phyloP scores from a whole-genome alignment of 2,797 vertebrate species.

The Tenualosa ilisha region DNA sequence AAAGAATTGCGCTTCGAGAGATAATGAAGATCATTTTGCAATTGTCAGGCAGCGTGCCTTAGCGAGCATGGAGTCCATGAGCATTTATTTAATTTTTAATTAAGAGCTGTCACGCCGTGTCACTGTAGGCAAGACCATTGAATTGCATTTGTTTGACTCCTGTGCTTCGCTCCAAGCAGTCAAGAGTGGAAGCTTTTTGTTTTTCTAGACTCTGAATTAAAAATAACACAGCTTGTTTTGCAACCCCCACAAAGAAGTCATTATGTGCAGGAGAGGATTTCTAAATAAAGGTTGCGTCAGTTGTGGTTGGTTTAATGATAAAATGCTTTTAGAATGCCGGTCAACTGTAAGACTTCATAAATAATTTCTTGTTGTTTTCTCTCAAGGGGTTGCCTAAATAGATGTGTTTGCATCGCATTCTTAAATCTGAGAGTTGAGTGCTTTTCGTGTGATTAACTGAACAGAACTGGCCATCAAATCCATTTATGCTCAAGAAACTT shows the following conservation, averaged over 20 bases:
- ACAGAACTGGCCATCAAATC: not conserved
- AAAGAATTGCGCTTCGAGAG: constrained; percentile 50
- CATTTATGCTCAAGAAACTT: not conserved
- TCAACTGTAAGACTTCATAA: not conserved
- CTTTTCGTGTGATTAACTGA: not conserved
- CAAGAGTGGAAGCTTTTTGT: not conserved
- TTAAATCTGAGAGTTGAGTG: not conserved
- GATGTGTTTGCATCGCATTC: not conserved
- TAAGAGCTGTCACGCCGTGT: constrained; percentile 32
- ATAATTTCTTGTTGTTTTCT: not conserved
- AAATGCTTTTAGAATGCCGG: not conserved
- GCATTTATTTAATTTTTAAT: constrained; percentile 64
- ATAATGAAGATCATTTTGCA: constrained; percentile 63
- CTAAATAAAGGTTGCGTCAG: constrained; percentile 10
- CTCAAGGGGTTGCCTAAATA: not conserved
- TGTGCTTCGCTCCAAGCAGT: not conserved
- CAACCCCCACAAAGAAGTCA: not conserved
- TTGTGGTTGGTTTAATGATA: constrained; percentile 3
- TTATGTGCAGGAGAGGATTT: not conserved
- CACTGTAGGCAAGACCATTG: constrained; percentile 12
- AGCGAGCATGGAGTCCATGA: constrained; percentile 60
- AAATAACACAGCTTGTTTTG: constrained; percentile 9
- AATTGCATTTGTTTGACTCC: not conserved
- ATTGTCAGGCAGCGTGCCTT: constrained; percentile 52
- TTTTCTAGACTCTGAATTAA: not conserved